A percentile compares a stretch with the other conserved stretches of the same genome.
Evolutionary conservation across 1,140 invertebrate species (phyloP).

Genomic region (Papilio glaucus): DNA sequence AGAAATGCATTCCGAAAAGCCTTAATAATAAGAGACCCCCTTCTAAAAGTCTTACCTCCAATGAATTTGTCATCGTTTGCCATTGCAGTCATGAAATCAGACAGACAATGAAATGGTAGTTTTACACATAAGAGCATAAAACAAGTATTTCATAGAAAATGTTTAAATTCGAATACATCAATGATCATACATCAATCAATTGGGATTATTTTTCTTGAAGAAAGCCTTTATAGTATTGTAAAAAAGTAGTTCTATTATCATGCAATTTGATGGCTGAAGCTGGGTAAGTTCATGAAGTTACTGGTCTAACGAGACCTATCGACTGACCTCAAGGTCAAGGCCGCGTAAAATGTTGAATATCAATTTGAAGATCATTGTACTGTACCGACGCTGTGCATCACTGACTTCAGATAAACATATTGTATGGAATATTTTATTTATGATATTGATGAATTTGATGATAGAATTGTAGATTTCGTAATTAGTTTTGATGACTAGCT

Average conservation of each 20-base stretch:
- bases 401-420: background rate
- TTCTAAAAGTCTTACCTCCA: constrained; percentile 13
- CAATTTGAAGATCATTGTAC: background rate
- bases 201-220: too few species aligned
- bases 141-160: background rate
- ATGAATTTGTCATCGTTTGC: constrained; percentile 23
- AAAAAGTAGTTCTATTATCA: too few species aligned
- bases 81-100: constrained; percentile 35
- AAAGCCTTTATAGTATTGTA: too few species aligned
- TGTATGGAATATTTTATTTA: too few species aligned
- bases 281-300: background rate
- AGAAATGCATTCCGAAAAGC: constrained; percentile 13
- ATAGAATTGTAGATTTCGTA: background rate
- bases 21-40: background rate
- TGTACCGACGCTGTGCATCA: too few species aligned
- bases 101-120: constrained; percentile 26
- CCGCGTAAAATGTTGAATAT: background rate
- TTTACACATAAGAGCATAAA: background rate
- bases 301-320: background rate
- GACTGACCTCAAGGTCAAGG: background rate
- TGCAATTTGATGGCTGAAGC: too few species aligned
- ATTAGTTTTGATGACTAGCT: too few species aligned
- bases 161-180: too few species aligned
- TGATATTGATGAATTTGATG: background rate
- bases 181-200: too few species aligned